Percentiles rank a stretch among this genome's conserved stretches.
phyloP scores from a whole-genome alignment of 2,888 invertebrate species.

The Caenorhabditis becei region DNA sequence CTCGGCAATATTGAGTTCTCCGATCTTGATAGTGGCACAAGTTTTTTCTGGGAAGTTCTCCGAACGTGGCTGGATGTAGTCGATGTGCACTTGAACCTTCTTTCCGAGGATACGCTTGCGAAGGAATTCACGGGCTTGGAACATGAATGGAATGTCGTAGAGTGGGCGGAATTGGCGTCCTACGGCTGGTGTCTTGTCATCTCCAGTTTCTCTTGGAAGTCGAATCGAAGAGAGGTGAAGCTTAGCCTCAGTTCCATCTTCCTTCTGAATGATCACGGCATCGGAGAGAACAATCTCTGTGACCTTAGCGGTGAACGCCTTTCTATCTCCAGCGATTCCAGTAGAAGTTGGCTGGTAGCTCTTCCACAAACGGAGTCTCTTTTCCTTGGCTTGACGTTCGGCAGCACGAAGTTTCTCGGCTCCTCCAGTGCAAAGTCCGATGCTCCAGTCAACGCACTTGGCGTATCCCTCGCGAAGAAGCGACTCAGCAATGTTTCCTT shows the following conservation, averaged over 20 bases:
- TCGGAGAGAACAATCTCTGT: slow-evolving; percentile 96
- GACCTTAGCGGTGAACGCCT: slow-evolving; percentile 75
- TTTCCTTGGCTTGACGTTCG: slow-evolving; percentile 91
- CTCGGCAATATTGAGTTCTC: slow-evolving; percentile 89
- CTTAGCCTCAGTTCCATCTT: slow-evolving; percentile 90
- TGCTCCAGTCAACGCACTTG: slow-evolving; percentile 94
- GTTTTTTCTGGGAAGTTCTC: slow-evolving; percentile 94
- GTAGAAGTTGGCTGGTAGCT: slow-evolving; percentile 87
- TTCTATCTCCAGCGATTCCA: slow-evolving; percentile 69
- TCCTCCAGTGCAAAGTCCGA: slow-evolving; percentile 89
- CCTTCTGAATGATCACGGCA: slow-evolving; percentile 90
- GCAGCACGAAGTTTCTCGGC: slow-evolving; percentile 90
- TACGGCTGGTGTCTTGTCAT: slow-evolving; percentile 59
- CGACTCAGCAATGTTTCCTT: slow-evolving; percentile 92
- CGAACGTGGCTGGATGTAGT: slow-evolving; percentile 96
- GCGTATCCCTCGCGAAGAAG: slow-evolving; percentile 93
- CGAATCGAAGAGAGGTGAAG: slow-evolving; percentile 96
- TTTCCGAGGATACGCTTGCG: slow-evolving; percentile 96
- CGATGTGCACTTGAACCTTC: slow-evolving; percentile 89
- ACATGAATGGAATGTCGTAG: slow-evolving; percentile 99
- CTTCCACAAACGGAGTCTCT: slow-evolving; percentile 91
- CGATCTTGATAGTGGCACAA: slow-evolving; percentile 92
- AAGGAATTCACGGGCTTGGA: slow-evolving; percentile 96
- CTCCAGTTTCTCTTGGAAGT: slow-evolving; percentile 86
- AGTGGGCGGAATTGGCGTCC: slow-evolving; percentile 86